A percentile compares a stretch with the other conserved stretches of the same genome.
Conservation (phyloP, 2,797 vertebrate genomes). For the Nasua narica region DNA sequence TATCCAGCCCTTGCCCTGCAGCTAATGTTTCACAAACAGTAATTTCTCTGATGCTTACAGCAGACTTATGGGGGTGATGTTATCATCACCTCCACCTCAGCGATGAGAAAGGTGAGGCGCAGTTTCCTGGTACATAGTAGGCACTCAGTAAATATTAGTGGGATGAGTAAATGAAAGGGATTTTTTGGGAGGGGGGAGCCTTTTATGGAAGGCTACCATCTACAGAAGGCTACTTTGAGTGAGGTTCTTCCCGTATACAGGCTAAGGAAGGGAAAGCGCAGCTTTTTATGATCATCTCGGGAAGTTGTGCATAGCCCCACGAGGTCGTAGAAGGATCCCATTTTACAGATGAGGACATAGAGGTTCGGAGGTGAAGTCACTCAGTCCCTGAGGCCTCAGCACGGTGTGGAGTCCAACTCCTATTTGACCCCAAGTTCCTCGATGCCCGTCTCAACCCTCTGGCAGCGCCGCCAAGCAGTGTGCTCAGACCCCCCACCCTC, state of each 20-base stretch:
- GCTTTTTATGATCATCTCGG: not conserved
- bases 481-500: not conserved
- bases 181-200: accelerated
- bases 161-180: not conserved
- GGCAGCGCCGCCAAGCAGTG: not conserved
- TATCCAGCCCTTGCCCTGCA: not conserved
- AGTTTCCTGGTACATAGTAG: not conserved
- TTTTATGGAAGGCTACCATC: not conserved
- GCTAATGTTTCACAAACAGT: not conserved
- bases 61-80: not conserved
- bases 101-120: not conserved
- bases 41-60: not conserved
- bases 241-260: not conserved
- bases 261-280: not conserved
- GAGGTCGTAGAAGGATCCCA: not conserved
- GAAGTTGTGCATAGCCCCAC: not conserved
- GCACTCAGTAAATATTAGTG: not conserved
- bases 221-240: not conserved
- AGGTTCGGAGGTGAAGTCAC: not conserved
- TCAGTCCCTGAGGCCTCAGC: not conserved
- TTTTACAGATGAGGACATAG: not conserved
- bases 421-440: not conserved
- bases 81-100: not conserved
- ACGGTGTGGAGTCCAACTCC: not conserved
- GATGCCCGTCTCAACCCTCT: too few relatives aligned